These are phyloP conservation scores for Aphelenchoides besseyi DNA, from an alignment of 1,140 invertebrate species.

Conservation along the genomic window DNA sequence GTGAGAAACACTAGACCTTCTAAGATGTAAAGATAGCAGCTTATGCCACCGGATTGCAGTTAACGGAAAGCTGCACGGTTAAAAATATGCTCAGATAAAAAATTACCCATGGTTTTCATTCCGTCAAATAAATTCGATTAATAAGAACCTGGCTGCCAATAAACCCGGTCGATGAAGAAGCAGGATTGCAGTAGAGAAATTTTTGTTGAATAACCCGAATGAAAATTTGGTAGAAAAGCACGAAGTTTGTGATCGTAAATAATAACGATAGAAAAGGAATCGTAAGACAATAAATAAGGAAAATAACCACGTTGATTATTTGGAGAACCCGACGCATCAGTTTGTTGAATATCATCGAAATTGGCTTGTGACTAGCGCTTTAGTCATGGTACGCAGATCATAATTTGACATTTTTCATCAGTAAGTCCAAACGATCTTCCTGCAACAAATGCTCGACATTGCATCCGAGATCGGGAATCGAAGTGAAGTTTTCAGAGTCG, in stretches of 20 bases:
- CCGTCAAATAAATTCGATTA: too few species aligned
- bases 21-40: too few species aligned
- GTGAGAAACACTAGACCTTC: too few species aligned
- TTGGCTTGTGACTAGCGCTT: not conserved
- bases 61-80: too few species aligned
- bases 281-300: too few species aligned
- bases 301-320: too few species aligned
- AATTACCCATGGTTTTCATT: too few species aligned
- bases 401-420: not conserved
- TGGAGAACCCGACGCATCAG: too few species aligned
- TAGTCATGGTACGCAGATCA: too few species aligned
- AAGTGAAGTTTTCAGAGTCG: constrained; percentile 1
- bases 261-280: not conserved
- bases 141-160: not conserved
- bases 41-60: too few species aligned
- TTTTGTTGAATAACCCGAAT: constrained; percentile 2
- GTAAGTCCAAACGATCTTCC: not conserved
- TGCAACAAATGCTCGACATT: not conserved
- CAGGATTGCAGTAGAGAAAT: constrained; percentile 5
- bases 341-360: not conserved
- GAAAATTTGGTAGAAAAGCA: not conserved
- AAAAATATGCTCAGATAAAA: too few species aligned
- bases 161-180: not conserved
- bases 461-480: not conserved
- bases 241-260: not conserved